phyloP scores from a whole-genome alignment of 2,888 invertebrate species.

The Phlogophora meticulosa region DNA sequence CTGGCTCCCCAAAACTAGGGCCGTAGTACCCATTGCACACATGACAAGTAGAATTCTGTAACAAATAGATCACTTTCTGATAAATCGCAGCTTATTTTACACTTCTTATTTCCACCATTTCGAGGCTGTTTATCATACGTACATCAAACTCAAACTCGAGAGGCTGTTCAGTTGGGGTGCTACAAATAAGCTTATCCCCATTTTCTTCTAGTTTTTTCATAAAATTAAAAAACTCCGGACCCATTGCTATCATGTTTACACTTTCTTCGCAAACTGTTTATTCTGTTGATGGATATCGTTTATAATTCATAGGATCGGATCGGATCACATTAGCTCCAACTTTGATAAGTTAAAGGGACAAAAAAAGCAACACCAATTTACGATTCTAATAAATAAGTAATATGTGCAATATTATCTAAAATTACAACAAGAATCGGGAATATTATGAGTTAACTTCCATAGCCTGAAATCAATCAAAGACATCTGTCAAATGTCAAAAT shows the following conservation, averaged over 20 bases:
- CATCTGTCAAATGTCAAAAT: no score
- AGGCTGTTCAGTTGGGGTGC: constrained; percentile 77
- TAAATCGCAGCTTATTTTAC: neutral
- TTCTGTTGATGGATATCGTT: neutral
- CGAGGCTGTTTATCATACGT: constrained; percentile 53
- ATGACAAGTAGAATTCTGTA: constrained; percentile 94
- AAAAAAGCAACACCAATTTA: neutral
- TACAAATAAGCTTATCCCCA: constrained; percentile 81
- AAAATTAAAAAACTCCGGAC: constrained; percentile 82
- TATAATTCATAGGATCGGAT: neutral
- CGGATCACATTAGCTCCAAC: neutral
- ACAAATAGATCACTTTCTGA: constrained; percentile 50
- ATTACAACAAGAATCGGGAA: no score
- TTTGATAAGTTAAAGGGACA: neutral
- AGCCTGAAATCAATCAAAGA: no score
- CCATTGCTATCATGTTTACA: constrained; percentile 81
- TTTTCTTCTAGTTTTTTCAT: constrained; percentile 87
- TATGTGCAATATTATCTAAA: no score
- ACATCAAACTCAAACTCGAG: constrained; percentile 87
- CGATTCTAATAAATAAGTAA: no score
- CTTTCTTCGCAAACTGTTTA: neutral
- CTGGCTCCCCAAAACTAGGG: constrained; percentile 97
- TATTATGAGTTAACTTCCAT: no score
- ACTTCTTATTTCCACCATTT: neutral
- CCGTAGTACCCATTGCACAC: constrained; percentile 98